phyloP scores from a whole-genome alignment of 2,113 vertebrate genomes.

The Paraplagusia blochii region DNA sequence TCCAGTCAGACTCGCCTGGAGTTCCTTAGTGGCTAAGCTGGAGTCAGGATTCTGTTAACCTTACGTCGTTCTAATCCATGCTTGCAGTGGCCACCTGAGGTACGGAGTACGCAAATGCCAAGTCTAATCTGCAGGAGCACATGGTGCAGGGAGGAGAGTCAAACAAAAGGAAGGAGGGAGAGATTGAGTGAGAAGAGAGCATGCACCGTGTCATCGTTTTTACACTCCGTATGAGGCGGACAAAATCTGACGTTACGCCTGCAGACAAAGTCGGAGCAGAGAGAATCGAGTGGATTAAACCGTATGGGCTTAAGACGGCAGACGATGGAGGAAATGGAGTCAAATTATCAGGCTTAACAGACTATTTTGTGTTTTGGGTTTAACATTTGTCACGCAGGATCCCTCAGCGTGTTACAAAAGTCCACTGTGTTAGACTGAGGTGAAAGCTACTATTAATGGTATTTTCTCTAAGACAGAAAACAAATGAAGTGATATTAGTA shows the following conservation, averaged over 20 bases:
- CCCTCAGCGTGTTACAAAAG: conserved; percentile 19
- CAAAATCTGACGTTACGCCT: conserved; percentile 29
- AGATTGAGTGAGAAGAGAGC: conserved; percentile 25
- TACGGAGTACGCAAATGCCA: conserved; percentile 38
- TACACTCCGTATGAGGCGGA: conserved; percentile 30
- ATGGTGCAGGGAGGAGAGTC: conserved; percentile 45
- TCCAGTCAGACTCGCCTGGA: conserved; percentile 36
- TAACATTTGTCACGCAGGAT: conserved; percentile 22
- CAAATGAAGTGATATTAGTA: no score
- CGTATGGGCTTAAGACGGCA: conserved; percentile 26
- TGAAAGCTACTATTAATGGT: no score
- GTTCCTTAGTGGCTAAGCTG: conserved; percentile 40
- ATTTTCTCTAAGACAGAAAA: no score
- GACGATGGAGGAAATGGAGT: conserved; percentile 4
- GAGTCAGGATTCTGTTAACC: conserved; percentile 42
- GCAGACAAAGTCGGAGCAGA: conserved; percentile 30
- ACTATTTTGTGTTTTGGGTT: conserved; percentile 11
- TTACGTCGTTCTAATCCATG: conserved; percentile 20
- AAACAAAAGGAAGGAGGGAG: conserved; percentile 41
- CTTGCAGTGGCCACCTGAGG: conserved; percentile 37
- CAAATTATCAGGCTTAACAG: conserved; percentile 15
- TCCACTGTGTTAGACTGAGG: conserved; percentile 1
- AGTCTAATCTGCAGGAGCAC: conserved; percentile 56
- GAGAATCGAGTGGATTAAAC: conserved; percentile 25
- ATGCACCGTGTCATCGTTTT: conserved; percentile 45